A percentile compares a stretch with the other conserved stretches of the same genome.
phyloP scores from a whole-genome alignment of 2,113 vertebrate genomes.

The Okapia johnstoni region DNA sequence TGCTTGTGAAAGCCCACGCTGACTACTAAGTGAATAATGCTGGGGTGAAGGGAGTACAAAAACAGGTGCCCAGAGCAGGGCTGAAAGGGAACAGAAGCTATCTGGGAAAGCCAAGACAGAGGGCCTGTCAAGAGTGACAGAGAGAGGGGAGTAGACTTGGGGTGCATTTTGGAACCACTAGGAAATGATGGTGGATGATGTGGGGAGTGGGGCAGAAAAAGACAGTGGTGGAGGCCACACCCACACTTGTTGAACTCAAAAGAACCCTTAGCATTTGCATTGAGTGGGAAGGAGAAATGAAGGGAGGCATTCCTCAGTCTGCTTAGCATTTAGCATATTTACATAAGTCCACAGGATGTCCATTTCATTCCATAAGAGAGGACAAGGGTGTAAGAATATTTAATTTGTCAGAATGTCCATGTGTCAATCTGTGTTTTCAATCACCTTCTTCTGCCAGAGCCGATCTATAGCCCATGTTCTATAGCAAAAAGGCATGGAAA shows the following conservation, averaged over 20 bases:
- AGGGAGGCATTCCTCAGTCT: neutral
- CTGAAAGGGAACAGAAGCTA: neutral
- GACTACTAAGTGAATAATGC: neutral
- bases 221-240: no score
- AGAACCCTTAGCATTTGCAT: neutral
- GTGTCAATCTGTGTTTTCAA: neutral
- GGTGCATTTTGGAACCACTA: neutral
- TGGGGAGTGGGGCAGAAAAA: neutral
- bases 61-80: neutral
- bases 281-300: neutral
- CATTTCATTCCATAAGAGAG: neutral
- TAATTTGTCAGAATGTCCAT: neutral
- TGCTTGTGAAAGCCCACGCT: neutral
- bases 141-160: neutral
- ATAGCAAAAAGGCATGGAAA: neutral
- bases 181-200: neutral
- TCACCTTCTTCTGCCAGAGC: neutral
- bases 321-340: neutral
- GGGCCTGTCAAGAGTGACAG: neutral
- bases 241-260: neutral
- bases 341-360: neutral
- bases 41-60: neutral
- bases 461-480: neutral
- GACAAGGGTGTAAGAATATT: neutral
- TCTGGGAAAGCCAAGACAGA: neutral